Conservation (phyloP, 2,113 vertebrate genomes). For the Pygathrix nemaeus region DNA sequence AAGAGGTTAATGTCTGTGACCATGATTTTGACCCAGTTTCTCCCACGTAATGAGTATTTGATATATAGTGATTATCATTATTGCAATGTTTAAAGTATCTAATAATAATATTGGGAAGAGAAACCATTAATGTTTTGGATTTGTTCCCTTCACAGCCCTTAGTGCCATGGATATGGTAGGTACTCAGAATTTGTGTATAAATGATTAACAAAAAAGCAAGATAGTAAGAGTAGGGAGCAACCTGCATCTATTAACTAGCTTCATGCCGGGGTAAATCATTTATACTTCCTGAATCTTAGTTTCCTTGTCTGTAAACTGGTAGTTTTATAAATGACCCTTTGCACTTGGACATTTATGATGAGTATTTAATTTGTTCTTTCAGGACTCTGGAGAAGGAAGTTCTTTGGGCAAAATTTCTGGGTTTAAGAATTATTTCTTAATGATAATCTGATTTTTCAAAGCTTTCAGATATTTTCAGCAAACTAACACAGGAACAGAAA, state of each 20-base stretch:
- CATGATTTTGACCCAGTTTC: background rate
- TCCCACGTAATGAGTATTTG: background rate
- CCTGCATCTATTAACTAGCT: background rate
- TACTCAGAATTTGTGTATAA: background rate
- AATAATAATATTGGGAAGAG: background rate
- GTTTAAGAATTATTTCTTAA: slow-evolving; percentile 5
- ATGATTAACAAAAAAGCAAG: background rate
- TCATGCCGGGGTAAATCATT: background rate
- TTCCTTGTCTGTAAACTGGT: background rate
- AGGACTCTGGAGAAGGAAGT: background rate
- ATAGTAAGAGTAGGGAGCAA: background rate
- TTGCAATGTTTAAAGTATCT: background rate
- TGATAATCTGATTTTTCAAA: background rate
- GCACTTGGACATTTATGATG: background rate
- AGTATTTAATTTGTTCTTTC: background rate
- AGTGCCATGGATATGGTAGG: background rate
- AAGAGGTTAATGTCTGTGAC: background rate
- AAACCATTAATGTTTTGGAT: background rate
- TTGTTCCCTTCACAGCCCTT: background rate
- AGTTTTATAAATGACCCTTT: background rate
- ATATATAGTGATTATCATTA: background rate
- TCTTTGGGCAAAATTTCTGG: background rate
- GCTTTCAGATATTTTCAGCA: too few relatives aligned
- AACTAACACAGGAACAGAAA: too few relatives aligned
- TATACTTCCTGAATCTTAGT: background rate